Conservation (phyloP, 2,113 vertebrate genomes). For the Acrocephalus kingi region DNA sequence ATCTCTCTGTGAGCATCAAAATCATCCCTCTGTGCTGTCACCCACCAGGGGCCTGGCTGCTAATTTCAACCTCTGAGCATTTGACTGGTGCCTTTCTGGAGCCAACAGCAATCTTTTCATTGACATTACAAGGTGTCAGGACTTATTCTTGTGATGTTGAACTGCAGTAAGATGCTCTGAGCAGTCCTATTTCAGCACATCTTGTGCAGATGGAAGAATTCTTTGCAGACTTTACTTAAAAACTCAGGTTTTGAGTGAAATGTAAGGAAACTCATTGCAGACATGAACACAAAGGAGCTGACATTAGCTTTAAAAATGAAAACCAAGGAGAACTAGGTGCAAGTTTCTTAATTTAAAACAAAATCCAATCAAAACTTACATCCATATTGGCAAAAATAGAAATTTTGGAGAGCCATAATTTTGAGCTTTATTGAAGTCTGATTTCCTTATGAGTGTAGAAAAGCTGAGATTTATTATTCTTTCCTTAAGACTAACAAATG, state of each 20-base stretch:
- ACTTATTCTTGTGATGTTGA: neutral
- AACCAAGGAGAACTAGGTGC: neutral
- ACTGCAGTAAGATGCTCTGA: neutral
- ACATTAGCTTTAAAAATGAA: neutral
- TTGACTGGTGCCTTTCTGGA: neutral
- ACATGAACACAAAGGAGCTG: neutral
- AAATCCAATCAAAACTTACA: neutral
- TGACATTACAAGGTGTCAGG: neutral
- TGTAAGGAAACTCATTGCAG: neutral
- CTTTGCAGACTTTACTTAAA: neutral
- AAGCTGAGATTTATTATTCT: slow-evolving; percentile 56
- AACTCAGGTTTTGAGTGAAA: neutral
- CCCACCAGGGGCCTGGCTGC: neutral
- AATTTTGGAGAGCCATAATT: neutral
- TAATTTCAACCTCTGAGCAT: neutral
- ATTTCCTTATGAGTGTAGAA: slow-evolving; percentile 25
- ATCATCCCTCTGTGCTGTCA: neutral
- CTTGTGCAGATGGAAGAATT: neutral
- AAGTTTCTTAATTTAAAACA: neutral
- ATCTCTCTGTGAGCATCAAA: neutral
- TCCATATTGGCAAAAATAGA: neutral
- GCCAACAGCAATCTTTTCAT: neutral
- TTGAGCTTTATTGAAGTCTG: neutral
- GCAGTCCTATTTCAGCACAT: neutral
- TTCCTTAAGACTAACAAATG: slow-evolving; percentile 48